Evolutionary conservation across 1,140 invertebrate species (phyloP).

Genomic region (Ostrea denselamellosa): DNA sequence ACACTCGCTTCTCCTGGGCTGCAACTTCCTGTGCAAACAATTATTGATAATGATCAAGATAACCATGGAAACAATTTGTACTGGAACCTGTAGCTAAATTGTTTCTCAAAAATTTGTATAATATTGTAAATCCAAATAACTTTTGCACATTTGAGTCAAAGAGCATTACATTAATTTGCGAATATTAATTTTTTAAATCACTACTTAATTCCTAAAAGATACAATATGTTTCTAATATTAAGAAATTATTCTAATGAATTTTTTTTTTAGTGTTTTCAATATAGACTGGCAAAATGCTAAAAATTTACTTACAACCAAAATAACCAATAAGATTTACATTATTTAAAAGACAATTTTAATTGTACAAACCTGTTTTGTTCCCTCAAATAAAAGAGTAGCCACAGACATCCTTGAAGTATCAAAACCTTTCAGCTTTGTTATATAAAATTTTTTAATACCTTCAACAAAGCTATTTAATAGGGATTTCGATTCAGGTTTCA

Average conservation of each 20-base stretch:
- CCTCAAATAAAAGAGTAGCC: constrained; percentile 96
- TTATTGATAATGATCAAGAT: not conserved
- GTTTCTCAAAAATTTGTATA: too few relatives aligned
- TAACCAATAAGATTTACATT: not conserved
- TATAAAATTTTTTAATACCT: constrained; percentile 91
- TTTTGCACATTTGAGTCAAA: too few relatives aligned
- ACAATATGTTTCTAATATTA: too few relatives aligned
- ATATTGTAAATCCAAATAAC: too few relatives aligned
- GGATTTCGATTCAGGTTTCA: constrained; percentile 88
- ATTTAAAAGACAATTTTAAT: too few relatives aligned
- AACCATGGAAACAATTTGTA: not conserved
- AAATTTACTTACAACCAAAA: not conserved
- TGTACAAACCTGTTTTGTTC: constrained; percentile 76
- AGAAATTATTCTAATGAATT: too few relatives aligned
- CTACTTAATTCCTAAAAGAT: too few relatives aligned
- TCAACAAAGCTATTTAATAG: constrained; percentile 86
- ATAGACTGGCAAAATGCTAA: too few relatives aligned
- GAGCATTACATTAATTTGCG: too few relatives aligned
- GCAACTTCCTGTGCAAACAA: constrained; percentile 85
- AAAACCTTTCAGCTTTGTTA: constrained; percentile 94
- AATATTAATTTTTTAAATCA: too few relatives aligned
- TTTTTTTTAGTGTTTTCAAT: too few relatives aligned
- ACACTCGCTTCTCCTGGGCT: constrained; percentile 89
- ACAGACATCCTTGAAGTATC: constrained; percentile 90
- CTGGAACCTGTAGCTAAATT: too few relatives aligned